These are phyloP conservation scores for Ptilonorhynchus violaceus DNA, from an alignment of 2,113 vertebrate species.

Conservation along the genomic window DNA sequence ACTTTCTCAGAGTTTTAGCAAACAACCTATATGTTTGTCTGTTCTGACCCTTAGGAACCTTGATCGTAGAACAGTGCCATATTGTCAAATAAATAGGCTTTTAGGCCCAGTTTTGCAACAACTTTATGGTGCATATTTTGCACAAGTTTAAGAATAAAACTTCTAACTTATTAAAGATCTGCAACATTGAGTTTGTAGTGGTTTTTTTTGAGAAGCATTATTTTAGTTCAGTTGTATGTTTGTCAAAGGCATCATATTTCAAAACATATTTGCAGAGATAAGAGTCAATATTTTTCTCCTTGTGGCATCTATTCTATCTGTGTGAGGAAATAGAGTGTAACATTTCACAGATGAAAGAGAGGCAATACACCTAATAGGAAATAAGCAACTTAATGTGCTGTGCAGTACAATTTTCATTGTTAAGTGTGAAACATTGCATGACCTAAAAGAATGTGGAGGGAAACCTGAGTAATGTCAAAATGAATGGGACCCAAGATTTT, in stretches of 20 bases:
- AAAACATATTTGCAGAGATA: not conserved
- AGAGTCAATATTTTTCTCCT: constrained; percentile 13
- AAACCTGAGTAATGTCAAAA: not conserved
- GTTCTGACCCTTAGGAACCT: not conserved
- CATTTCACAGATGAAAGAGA: not conserved
- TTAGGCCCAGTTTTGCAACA: not conserved
- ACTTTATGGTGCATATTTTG: not conserved
- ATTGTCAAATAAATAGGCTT: not conserved
- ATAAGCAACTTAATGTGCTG: constrained; percentile 27
- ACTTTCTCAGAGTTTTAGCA: not conserved
- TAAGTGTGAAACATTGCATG: not conserved
- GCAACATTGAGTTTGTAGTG: not conserved
- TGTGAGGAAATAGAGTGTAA: not conserved
- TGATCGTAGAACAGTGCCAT: not conserved
- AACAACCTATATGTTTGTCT: not conserved
- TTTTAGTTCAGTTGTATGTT: not conserved
- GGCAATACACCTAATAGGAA: not conserved
- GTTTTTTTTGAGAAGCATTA: not conserved
- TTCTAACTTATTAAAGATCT: not conserved
- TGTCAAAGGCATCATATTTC: not conserved
- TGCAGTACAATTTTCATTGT: not conserved
- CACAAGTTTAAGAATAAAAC: not conserved
- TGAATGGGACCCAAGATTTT: not conserved
- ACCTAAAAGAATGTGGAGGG: not conserved
- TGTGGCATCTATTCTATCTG: not conserved